These are phyloP conservation scores for Erebia palarica DNA, from an alignment of 2,888 invertebrate species.

Conservation along the genomic window DNA sequence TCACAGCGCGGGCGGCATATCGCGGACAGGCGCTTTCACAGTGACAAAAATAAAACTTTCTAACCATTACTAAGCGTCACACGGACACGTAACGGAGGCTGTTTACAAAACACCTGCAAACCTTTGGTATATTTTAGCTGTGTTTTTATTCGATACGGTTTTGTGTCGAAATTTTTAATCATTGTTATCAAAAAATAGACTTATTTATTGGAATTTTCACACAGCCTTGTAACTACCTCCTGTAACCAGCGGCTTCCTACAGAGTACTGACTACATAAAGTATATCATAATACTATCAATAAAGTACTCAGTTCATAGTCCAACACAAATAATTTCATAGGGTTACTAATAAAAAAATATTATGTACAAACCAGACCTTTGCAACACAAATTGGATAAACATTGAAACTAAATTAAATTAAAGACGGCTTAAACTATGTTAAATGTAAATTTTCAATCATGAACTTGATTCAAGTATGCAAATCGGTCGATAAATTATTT, in stretches of 20 bases:
- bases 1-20: slow-evolving; percentile 29
- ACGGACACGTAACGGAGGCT: slow-evolving; percentile 41
- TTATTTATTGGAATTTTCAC: too few species aligned
- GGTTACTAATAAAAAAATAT: too few species aligned
- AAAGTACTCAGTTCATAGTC: too few species aligned
- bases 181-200: too few species aligned
- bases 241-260: too few species aligned
- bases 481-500: slow-evolving; percentile 24
- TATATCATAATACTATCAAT: too few species aligned
- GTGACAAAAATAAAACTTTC: slow-evolving; percentile 52
- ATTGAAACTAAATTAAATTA: neutral
- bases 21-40: slow-evolving; percentile 44
- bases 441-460: slow-evolving; percentile 29
- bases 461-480: slow-evolving; percentile 40
- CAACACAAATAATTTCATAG: neutral
- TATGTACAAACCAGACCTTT: neutral
- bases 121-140: neutral
- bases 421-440: slow-evolving; percentile 8
- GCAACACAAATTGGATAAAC: neutral
- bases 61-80: slow-evolving; percentile 48
- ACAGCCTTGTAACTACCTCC: too few species aligned
- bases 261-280: too few species aligned
- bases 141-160: neutral
- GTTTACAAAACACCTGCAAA: slow-evolving; percentile 36
- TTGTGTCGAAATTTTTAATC: too few species aligned